Evolutionary conservation across 2,888 invertebrate genomes (phyloP).

Genomic region (Argynnis bischoffii): DNA sequence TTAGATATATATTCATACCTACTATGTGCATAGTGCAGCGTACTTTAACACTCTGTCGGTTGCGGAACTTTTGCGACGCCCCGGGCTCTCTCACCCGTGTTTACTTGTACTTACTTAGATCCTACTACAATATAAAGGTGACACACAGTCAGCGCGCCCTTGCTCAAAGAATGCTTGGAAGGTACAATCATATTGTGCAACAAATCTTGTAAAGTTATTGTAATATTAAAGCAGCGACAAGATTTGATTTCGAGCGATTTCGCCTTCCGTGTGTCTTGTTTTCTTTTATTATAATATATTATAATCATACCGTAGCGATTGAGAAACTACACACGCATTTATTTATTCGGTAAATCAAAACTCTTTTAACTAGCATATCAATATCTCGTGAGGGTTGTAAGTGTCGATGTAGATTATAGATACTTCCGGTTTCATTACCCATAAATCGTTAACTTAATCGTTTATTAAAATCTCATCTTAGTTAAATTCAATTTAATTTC

Average conservation of each 20-base stretch:
- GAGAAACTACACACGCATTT: constrained; percentile 78
- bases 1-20: constrained; percentile 82
- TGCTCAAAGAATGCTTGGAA: constrained; percentile 79
- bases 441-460: neutral
- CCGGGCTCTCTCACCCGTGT: constrained; percentile 53
- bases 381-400: constrained; percentile 4
- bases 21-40: constrained; percentile 80
- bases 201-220: constrained; percentile 82
- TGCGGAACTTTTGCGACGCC: constrained; percentile 72
- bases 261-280: constrained; percentile 78
- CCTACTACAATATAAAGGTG: constrained; percentile 78
- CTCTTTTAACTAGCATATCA: constrained; percentile 2
- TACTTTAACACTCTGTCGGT: constrained; percentile 78
- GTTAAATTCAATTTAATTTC: neutral
- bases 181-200: constrained; percentile 81
- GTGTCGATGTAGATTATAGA: constrained; percentile 11
- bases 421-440: constrained; percentile 4
- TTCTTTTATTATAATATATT: too few species aligned
- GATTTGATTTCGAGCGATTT: constrained; percentile 73
- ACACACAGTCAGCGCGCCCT: constrained; percentile 71
- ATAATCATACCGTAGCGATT: constrained; percentile 63
- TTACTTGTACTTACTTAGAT: constrained; percentile 48
- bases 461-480: neutral
- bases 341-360: constrained; percentile 32
- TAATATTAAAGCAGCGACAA: constrained; percentile 81